phyloP scores from a whole-genome alignment of 2,797 vertebrate genomes.

The Kryptolebias ocellatus region DNA sequence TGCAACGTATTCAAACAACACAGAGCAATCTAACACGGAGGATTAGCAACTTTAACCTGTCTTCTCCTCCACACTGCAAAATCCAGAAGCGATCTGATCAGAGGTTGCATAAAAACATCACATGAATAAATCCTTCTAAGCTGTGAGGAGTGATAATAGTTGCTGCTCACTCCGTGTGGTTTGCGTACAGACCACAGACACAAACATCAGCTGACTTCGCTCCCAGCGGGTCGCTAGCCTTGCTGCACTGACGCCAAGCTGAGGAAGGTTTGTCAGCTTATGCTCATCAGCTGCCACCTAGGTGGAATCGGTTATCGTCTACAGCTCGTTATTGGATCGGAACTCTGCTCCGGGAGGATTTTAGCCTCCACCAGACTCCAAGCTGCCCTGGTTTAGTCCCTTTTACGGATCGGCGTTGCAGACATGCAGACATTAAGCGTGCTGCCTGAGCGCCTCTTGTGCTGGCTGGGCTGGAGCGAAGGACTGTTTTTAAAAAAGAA shows the following conservation, averaged over 20 bases:
- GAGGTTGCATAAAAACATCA: no score
- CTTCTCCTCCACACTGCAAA: no score
- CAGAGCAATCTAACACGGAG: no score
- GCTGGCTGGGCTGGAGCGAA: conserved; percentile 43
- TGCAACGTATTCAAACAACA: no score
- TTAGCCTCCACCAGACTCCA: neutral
- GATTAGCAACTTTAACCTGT: no score
- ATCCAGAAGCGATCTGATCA: no score
- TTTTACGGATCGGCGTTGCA: conserved; percentile 20
- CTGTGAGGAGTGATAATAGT: neutral
- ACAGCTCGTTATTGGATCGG: neutral
- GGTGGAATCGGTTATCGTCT: neutral
- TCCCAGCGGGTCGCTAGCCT: neutral
- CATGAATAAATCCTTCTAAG: no score
- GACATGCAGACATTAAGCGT: conserved; percentile 5
- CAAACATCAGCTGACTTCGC: neutral
- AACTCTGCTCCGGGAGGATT: neutral
- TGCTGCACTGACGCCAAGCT: neutral
- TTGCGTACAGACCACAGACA: neutral
- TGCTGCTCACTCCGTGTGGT: neutral
- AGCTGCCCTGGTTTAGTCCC: conserved; percentile 1
- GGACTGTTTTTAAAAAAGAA: conserved; percentile 43
- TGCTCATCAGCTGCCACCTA: neutral
- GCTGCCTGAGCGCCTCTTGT: conserved; percentile 34
- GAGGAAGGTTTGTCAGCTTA: neutral